These are phyloP conservation scores for Steinernema khuongi DNA, from an alignment of 1,140 invertebrate species.

Conservation along the genomic window DNA sequence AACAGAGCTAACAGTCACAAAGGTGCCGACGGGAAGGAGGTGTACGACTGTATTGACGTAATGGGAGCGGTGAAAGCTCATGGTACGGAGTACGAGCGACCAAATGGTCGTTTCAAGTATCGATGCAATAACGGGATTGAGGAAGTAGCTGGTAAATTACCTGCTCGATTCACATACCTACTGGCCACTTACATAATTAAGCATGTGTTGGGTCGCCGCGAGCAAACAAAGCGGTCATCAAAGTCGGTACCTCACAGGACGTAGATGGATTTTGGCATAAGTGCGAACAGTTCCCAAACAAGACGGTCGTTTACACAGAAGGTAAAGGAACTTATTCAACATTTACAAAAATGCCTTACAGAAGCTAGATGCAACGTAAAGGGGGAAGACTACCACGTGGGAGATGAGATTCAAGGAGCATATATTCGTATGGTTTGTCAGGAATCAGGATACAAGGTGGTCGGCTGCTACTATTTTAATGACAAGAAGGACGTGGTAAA, in stretches of 20 bases:
- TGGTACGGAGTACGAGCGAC: constrained; percentile 40
- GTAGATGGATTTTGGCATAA: constrained; percentile 40
- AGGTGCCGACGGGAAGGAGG: not conserved
- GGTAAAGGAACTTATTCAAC: constrained; percentile 8
- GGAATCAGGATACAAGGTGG: constrained; percentile 40
- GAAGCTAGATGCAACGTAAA: not conserved
- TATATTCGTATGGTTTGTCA: constrained; percentile 41
- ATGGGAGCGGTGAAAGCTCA: constrained; percentile 19
- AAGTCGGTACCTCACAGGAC: constrained; percentile 30
- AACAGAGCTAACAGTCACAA: not conserved
- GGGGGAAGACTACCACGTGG: constrained; percentile 45
- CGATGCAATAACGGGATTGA: constrained; percentile 42
- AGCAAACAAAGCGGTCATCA: constrained; percentile 29
- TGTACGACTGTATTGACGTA: not conserved
- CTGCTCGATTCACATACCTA: too few relatives aligned
- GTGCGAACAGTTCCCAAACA: constrained; percentile 38
- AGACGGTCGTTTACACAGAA: constrained; percentile 47
- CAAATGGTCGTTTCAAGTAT: constrained; percentile 47
- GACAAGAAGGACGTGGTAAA: constrained; percentile 16
- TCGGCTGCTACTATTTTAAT: constrained; percentile 26
- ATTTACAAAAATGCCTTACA: not conserved
- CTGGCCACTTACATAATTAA: too few relatives aligned
- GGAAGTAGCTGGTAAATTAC: constrained; percentile 39
- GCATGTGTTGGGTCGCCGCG: constrained; percentile 28
- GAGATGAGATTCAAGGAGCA: constrained; percentile 43